Base-by-base conservation (phyloP, 2,888 invertebrate genomes). In the Sinohyriopsis cumingii region DNA sequence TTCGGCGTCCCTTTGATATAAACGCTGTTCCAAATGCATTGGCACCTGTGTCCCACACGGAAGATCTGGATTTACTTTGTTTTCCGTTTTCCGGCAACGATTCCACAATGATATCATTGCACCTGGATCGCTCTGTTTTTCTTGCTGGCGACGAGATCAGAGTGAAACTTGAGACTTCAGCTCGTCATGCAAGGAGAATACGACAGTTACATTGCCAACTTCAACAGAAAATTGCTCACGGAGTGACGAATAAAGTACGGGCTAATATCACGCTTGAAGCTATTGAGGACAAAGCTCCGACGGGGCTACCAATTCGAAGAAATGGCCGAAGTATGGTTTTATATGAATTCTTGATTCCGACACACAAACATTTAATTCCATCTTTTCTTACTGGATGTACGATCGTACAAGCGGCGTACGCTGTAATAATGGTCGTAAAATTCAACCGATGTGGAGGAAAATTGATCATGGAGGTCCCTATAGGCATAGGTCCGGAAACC, bases 101-200 rank as follows among this genome's bases (percentile, higher is more conserved):
- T 55, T 69, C 73, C 25, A 80, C 79, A 45, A 75, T 69, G 4
- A 73, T 87, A 9, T 76, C 80, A 0, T 67, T 86, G 20, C 69
- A 74, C 5, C 74, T 88, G 9, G 85, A 87, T 61, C 75, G 84
- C 5, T 77, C 82, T 3, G 82, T 86, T 15, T 86, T 86, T 65
- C 73, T 84, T 24, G 84, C 86, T 15, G 87, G 88, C 2, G 87
- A 87, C 62, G 81, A 82, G 64, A 83, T 87, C 59, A 73, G 76
- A 57, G 69, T 87, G 5, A 76, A 79, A 59, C 73, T 87, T 1
- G 75, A 80, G 24, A 76, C 79, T 3, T 61, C 76, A 12, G 68
- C 74, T 18, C 74, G 75, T 3, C 73, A 76, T 24, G 71, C 80
- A n/a, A 74, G 79, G 54, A 77, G 77, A 69, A 79, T 85, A 25